Conservation (phyloP, 2,888 invertebrate genomes). For the Lymantria dispar region DNA sequence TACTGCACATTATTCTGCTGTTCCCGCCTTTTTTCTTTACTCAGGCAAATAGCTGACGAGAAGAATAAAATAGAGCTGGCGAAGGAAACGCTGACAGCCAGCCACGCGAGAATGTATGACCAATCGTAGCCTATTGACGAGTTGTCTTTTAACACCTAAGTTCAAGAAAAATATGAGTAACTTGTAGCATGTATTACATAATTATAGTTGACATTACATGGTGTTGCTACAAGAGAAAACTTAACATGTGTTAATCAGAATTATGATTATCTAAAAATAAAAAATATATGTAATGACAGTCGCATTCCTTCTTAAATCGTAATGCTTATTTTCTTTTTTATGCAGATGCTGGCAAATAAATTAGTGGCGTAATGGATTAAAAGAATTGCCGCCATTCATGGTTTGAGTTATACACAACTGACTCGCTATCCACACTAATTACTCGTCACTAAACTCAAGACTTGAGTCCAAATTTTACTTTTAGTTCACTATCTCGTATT, state of each 20-base stretch:
- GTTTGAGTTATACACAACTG: too few relatives aligned
- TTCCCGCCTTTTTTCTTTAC: constrained; percentile 88
- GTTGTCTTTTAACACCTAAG: constrained; percentile 88
- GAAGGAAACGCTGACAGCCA: constrained; percentile 89
- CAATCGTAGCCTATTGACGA: constrained; percentile 90
- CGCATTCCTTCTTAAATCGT: neutral
- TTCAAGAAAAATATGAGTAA: constrained; percentile 21
- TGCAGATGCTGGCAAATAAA: too few relatives aligned
- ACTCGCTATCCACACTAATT: too few relatives aligned
- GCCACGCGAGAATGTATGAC: constrained; percentile 93
- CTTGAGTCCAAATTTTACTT: too few relatives aligned
- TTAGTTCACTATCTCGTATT: neutral
- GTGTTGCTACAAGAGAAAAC: neutral
- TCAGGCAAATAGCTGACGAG: constrained; percentile 89
- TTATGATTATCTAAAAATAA: neutral
- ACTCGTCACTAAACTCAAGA: too few relatives aligned
- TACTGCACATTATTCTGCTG: constrained; percentile 91
- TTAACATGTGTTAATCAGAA: neutral
- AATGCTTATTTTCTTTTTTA: too few relatives aligned
- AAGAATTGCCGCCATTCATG: too few relatives aligned
- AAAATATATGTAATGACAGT: neutral
- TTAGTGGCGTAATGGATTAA: too few relatives aligned
- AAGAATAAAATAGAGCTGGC: constrained; percentile 90
- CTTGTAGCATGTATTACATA: neutral
- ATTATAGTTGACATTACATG: neutral